Evolutionary conservation across 2,888 invertebrate species (phyloP), one percentile per base, ranked within the genome.

Genomic region (Rhingia campestris): DNA sequence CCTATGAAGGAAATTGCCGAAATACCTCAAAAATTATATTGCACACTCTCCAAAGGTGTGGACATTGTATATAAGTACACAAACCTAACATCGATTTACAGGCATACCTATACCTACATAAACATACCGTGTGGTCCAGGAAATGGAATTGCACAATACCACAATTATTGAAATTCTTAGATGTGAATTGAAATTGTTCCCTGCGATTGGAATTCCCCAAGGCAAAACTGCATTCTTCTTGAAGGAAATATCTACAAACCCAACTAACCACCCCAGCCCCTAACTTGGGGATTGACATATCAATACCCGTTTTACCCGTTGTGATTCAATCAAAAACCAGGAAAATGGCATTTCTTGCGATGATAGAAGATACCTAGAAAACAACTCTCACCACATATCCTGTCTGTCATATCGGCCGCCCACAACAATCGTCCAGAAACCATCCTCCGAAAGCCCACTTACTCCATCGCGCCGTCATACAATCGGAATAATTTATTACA

Each of bases 401-500:
- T 22, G 56, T 53, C 49, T 63, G 67, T 77, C 77, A 76, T 73
- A 66, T 67, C 43, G 22, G 51, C 58, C 58, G 30, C 72, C 66
- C 70, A 67, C 53, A 70, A 54, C 37, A 64, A n/a, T 30, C 10
- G 49, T 49, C 30, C 49, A 49, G 22, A 49, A n/a, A 43, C 51
- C 30, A 51, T 22, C 6, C 14, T 22, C 49, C 22, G 4, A 37
- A 6, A 39, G 33, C 53, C 73, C 37, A 14, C 53, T 39, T 51
- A 66, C 41, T 41, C 32, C 70, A 58, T 41, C 43, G 45, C 49
- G 30, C 58, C 67, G 35, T 10, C 54, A 14, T 69, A 75, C 80
- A 84, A 80, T 84, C 80, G 70, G 74, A 80, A 80, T 84, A 84
- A 84, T 84, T 84, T 84, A 84, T 84, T 84, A 75, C 80, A 80